phyloP scores from a whole-genome alignment of 2,113 vertebrate genomes.

The Ophiodon elongatus region DNA sequence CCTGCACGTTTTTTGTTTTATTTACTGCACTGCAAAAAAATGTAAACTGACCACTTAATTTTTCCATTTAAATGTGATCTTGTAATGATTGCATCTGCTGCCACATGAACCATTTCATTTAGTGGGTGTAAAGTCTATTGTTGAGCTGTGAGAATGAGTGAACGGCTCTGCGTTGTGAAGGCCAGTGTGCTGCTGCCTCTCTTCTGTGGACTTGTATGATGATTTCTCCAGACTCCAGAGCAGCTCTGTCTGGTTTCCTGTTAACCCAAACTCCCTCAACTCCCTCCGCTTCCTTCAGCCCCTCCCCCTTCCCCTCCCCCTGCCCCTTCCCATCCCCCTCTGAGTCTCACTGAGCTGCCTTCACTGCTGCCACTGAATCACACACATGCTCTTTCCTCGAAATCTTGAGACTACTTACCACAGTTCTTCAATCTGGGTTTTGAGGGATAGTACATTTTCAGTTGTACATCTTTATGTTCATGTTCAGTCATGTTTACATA shows the following conservation, averaged over 20 bases:
- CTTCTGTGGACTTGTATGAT: slow-evolving; percentile 49
- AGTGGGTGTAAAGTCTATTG: neutral
- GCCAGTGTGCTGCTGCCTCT: neutral
- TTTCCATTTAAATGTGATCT: neutral
- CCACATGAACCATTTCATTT: neutral
- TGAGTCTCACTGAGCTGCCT: slow-evolving; percentile 1
- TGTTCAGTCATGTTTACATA: neutral
- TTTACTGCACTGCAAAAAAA: neutral
- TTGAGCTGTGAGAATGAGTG: slow-evolving; percentile 6
- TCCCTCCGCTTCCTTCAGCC: slow-evolving; percentile 30
- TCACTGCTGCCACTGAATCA: neutral
- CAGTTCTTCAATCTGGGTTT: neutral
- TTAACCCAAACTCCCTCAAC: slow-evolving; percentile 53
- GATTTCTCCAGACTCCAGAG: slow-evolving; percentile 77
- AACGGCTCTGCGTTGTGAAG: neutral
- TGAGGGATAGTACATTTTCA: neutral
- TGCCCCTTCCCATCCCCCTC: too few relatives aligned
- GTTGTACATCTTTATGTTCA: neutral
- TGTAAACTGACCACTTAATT: neutral
- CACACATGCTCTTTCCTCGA: neutral
- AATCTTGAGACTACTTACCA: neutral
- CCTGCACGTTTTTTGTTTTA: neutral
- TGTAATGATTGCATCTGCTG: neutral
- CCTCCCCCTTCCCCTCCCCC: slow-evolving; percentile 6
- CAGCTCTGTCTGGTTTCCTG: slow-evolving; percentile 71